Percentiles rank a stretch among this genome's conserved stretches.
phyloP scores from a whole-genome alignment of 2,113 vertebrate genomes.

The Mesocricetus auratus region DNA sequence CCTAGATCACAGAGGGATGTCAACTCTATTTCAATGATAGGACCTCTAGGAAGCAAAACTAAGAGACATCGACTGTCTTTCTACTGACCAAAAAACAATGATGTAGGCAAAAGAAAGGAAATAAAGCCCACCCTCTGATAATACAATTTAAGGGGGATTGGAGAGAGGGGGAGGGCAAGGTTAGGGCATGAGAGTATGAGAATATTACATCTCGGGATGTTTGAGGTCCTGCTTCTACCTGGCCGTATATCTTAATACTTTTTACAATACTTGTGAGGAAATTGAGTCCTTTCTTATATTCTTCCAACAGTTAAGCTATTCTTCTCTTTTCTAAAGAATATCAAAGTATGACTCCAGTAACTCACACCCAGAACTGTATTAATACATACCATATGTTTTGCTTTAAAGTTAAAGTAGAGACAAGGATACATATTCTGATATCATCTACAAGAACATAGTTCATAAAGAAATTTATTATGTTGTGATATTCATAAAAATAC shows the following conservation, averaged over 20 bases:
- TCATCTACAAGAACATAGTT: background rate
- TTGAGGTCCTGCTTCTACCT: background rate
- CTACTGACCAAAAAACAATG: background rate
- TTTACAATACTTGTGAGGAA: background rate
- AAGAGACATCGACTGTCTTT: background rate
- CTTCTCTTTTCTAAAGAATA: constrained; percentile 9
- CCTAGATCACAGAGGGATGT: background rate
- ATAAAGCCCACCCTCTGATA: background rate
- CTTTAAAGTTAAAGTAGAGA: constrained; percentile 34
- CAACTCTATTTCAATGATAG: background rate
- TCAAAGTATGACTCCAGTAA: constrained; percentile 17
- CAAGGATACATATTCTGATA: background rate
- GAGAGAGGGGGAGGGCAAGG: too few species aligned
- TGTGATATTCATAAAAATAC: constrained; percentile 24
- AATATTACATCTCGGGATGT: background rate
- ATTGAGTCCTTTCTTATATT: background rate
- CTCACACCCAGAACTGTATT: background rate
- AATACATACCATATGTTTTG: background rate
- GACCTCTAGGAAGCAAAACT: constrained; percentile 20
- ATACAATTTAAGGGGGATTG: background rate
- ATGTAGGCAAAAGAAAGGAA: background rate
- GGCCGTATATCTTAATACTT: background rate
- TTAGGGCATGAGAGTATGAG: too few species aligned
- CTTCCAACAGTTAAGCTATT: background rate
- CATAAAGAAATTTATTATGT: constrained; percentile 39